Conservation (phyloP, 2,113 vertebrate genomes). For the Perca flavescens region DNA sequence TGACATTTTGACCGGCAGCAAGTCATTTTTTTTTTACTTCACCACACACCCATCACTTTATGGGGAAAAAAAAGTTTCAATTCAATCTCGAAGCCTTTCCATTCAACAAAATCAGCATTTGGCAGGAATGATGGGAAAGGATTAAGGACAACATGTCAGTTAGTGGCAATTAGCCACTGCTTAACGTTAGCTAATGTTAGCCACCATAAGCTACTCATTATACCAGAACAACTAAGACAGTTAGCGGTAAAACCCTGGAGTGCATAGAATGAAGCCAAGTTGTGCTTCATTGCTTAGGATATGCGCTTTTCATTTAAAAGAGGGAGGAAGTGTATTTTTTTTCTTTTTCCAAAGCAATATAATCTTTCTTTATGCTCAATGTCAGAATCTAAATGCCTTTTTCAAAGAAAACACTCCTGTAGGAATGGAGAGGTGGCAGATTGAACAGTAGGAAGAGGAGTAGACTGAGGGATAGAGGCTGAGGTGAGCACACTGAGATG, state of each 20-base stretch:
- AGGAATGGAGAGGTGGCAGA: conserved; percentile 21
- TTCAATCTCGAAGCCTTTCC: too few relatives aligned
- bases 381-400: background rate
- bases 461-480: conserved; percentile 11
- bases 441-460: conserved; percentile 8
- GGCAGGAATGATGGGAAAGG: too few relatives aligned
- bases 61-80: too few relatives aligned
- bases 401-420: background rate
- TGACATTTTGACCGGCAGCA: too few relatives aligned
- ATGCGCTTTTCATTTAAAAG: background rate
- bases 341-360: background rate
- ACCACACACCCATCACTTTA: too few relatives aligned
- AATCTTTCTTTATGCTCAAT: background rate
- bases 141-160: too few relatives aligned
- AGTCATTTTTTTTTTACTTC: too few relatives aligned
- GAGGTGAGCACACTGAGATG: background rate
- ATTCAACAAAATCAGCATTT: too few relatives aligned
- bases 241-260: background rate
- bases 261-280: background rate
- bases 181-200: background rate
- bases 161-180: background rate
- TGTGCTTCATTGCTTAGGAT: background rate
- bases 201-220: background rate
- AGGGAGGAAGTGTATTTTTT: background rate
- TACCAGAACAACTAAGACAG: background rate